Conservation (phyloP, 1,140 invertebrate genomes). For the Aphaenogaster ashmeadi region DNA sequence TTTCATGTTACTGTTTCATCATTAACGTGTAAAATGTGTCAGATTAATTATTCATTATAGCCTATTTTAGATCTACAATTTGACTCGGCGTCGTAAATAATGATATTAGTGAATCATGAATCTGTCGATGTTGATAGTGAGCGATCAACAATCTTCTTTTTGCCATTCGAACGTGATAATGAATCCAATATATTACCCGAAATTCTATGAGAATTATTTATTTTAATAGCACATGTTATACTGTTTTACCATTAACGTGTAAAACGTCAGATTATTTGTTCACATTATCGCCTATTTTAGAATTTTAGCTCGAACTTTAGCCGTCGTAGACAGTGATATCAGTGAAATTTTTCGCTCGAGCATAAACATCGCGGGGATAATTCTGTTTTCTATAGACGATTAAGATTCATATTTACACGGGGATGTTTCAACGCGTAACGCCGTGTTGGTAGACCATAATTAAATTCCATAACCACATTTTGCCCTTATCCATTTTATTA, state of each 20-base stretch:
- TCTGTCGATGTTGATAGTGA: too few species aligned
- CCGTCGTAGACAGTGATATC: neutral
- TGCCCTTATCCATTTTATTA: constrained; percentile 28
- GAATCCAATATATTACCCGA: too few species aligned
- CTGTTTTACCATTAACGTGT: too few species aligned
- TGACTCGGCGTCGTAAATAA: neutral
- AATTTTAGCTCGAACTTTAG: neutral
- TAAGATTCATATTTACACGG: neutral
- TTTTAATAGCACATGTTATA: too few species aligned
- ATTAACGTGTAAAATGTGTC: neutral
- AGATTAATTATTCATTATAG: neutral
- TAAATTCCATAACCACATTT: constrained; percentile 43
- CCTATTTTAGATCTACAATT: neutral
- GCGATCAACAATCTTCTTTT: too few species aligned
- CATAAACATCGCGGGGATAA: neutral
- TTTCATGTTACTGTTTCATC: neutral
- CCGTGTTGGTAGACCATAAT: constrained; percentile 4
- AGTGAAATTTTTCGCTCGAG: neutral
- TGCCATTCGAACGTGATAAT: too few species aligned
- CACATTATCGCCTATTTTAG: too few species aligned
- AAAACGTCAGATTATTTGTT: too few species aligned
- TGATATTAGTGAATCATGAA: too few species aligned
- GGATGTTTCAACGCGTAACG: neutral
- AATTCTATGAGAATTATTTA: too few species aligned
- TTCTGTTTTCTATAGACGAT: neutral